Conservation (phyloP, 2,797 vertebrate genomes). For the Gymnopithys bicolor region DNA sequence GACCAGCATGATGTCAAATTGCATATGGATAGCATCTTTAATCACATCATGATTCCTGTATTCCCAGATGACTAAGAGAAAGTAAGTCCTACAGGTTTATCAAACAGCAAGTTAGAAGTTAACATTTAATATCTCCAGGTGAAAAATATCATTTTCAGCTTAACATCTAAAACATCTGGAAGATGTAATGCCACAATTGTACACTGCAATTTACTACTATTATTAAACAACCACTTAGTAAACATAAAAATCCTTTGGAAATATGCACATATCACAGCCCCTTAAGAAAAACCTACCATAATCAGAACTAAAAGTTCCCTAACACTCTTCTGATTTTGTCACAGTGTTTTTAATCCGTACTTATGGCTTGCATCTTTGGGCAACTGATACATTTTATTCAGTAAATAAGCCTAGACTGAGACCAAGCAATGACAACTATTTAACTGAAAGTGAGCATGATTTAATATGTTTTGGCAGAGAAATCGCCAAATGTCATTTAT, state of each 20-base stretch:
- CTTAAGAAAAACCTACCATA: neutral
- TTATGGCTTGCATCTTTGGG: neutral
- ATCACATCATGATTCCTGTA: neutral
- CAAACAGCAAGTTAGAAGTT: slow-evolving; percentile 35
- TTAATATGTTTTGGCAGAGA: neutral
- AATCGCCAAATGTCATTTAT: neutral
- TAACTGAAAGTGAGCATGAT: neutral
- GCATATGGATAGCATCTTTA: slow-evolving; percentile 53
- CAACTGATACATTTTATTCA: neutral
- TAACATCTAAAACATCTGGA: slow-evolving; percentile 18
- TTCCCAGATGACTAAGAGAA: slow-evolving; percentile 37
- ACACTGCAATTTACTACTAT: neutral
- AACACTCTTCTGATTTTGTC: neutral
- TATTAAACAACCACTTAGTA: slow-evolving; percentile 24
- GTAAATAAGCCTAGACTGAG: neutral
- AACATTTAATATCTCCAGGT: slow-evolving; percentile 25
- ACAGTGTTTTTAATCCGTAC: neutral
- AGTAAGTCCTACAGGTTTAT: neutral
- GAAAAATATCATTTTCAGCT: slow-evolving; percentile 28
- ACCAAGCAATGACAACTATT: neutral
- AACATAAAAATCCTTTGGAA: slow-evolving; percentile 1
- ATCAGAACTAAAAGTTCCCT: neutral
- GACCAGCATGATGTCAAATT: slow-evolving; percentile 39
- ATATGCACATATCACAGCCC: neutral
- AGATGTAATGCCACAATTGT: neutral